A percentile compares a stretch with the other conserved stretches of the same genome.
These are phyloP conservation scores for Barnardius zonarius DNA, from an alignment of 2,113 vertebrate genomes.

Conservation along the genomic window DNA sequence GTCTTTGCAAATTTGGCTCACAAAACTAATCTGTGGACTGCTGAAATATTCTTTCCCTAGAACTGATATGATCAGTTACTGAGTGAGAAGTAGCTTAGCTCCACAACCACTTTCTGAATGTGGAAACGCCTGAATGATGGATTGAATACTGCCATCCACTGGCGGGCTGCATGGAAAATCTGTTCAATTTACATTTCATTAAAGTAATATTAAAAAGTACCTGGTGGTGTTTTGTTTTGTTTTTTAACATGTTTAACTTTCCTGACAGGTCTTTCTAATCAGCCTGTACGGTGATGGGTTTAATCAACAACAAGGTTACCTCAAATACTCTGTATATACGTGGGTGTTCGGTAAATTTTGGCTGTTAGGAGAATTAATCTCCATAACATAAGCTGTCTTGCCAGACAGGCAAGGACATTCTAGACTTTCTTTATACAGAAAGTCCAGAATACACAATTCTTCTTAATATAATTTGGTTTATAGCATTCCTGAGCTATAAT, in stretches of 20 bases:
- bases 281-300: neutral
- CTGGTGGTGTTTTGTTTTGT: neutral
- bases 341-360: neutral
- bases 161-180: neutral
- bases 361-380: neutral
- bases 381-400: neutral
- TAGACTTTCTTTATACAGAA: neutral
- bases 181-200: neutral
- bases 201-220: neutral
- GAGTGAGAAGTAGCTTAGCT: neutral
- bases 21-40: neutral
- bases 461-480: neutral
- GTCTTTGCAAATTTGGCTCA: neutral
- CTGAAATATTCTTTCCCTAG: neutral
- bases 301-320: neutral
- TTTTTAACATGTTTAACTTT: neutral
- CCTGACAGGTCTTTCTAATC: neutral
- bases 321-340: neutral
- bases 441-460: neutral
- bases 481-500: neutral
- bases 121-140: neutral
- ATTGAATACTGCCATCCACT: neutral
- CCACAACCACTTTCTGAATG: neutral
- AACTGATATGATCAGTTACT: neutral
- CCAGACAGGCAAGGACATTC: neutral